A percentile compares a stretch with the other conserved stretches of the same genome.
Conservation (phyloP, 2,888 invertebrate genomes). For the Pyrochroa serraticornis region DNA sequence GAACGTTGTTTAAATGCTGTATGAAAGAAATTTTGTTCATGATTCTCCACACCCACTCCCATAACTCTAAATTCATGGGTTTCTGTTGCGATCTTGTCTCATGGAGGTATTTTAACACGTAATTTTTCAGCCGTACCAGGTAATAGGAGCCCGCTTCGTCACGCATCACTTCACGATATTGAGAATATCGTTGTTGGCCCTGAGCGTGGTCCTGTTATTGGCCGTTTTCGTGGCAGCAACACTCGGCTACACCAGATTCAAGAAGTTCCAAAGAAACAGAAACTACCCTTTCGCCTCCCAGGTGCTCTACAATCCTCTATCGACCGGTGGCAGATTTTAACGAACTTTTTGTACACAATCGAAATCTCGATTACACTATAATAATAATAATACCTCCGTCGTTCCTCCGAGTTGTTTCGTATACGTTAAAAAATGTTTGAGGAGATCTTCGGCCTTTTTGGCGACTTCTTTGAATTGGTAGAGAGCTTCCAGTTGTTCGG, state of each 20-base stretch:
- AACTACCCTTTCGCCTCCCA: conserved; percentile 48
- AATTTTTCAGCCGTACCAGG: conserved; percentile 1
- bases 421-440: conserved; percentile 77
- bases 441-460: conserved; percentile 74
- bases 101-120: neutral
- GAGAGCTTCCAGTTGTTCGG: conserved; percentile 75
- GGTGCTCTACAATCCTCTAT: conserved; percentile 50
- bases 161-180: conserved; percentile 41
- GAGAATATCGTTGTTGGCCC: conserved; percentile 43
- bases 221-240: conserved; percentile 40
- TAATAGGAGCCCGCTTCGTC: conserved; percentile 16
- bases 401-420: conserved; percentile 71
- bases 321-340: conserved; percentile 10
- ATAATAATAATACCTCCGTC: conserved; percentile 63
- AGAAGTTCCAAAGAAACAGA: conserved; percentile 38
- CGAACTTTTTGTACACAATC: neutral
- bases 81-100: neutral
- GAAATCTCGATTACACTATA: conserved; percentile 10
- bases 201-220: conserved; percentile 42
- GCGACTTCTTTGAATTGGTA: conserved; percentile 79
- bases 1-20: neutral
- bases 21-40: too few species aligned
- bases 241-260: conserved; percentile 45
- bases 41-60: neutral
- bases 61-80: neutral